phyloP scores from a whole-genome alignment of 2,888 invertebrate species.

The Geophilus truncorum region DNA sequence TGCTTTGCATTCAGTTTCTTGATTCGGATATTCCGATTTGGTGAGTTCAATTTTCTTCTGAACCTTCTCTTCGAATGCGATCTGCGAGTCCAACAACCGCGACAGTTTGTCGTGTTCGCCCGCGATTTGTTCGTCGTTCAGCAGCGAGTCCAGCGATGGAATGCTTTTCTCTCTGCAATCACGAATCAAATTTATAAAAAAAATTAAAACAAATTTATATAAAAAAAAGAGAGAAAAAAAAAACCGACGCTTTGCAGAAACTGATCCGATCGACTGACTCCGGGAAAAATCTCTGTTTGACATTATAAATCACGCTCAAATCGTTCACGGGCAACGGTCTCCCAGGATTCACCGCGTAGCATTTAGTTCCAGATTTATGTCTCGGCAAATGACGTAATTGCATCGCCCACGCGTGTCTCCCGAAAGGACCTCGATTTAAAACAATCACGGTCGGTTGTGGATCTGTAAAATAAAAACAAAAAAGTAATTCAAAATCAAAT shows the following conservation, averaged over 20 bases:
- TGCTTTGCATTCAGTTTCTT: constrained; percentile 51
- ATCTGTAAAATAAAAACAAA: constrained; percentile 55
- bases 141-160: constrained; percentile 75
- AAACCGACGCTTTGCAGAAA: constrained; percentile 70
- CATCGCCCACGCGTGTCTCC: constrained; percentile 91
- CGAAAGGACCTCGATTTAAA: constrained; percentile 86
- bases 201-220: constrained; percentile 30
- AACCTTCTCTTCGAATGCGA: constrained; percentile 45
- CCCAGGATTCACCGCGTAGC: constrained; percentile 54
- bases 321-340: constrained; percentile 73
- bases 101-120: constrained; percentile 61
- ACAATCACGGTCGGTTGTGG: constrained; percentile 88
- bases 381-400: constrained; percentile 80
- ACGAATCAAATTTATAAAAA: no score
- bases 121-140: constrained; percentile 55
- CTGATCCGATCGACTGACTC: constrained; percentile 72
- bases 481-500: neutral
- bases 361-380: constrained; percentile 65
- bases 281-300: constrained; percentile 70
- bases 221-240: neutral
- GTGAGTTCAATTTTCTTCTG: constrained; percentile 42
- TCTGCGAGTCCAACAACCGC: constrained; percentile 46
- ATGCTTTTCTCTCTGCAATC: constrained; percentile 90
- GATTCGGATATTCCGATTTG: constrained; percentile 47
- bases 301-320: constrained; percentile 60